Evolutionary conservation across 2,888 invertebrate species (phyloP), one percentile per base, ranked within the genome.

Genomic region (Petrophora chlorosata): DNA sequence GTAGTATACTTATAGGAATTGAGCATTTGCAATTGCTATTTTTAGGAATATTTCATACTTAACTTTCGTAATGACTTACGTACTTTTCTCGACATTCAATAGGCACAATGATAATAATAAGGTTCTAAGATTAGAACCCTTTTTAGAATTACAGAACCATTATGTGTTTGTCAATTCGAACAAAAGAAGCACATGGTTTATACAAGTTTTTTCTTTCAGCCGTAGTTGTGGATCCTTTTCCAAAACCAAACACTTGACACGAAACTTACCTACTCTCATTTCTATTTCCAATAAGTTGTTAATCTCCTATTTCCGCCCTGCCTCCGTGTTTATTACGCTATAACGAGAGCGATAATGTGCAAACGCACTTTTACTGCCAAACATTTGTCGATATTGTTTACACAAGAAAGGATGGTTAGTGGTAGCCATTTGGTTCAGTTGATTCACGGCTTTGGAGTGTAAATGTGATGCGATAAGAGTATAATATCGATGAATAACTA

Each of bases 321-420:
- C 26, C 14, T 7, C 29, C 25, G 23, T 39, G 39, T 50, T 49
- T 50, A 50, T 44, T 40, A 34, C 35, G 17, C 12, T 44, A 39
- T 50, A 44, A 50, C 50, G 50, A 50, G 39, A 25, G 34, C 26
- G 26, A 36, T 49, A 43, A 49, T 42, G 48, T 36, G 28, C 22
- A 48, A 48, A 35, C 48, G 34, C 50, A 44, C 39, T 44, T 50
- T 50, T 50, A 50, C 39, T 44, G 35, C 40, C 39, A 22, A 30
- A 41, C 25, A 17, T 29, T 9, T 39, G 43, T 50, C 50, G 39
- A 50, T 44, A 39, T 23, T 49, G 50, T 50, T 50, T 50, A 50
- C 50, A 23, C 17, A 19, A 29, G 5, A 3, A 32, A 17, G 12
- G 15, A 40, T 40, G 39, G 43, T 44, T 44, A 17, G 44, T 44